phyloP scores from a whole-genome alignment of 2,888 invertebrate species.

The Xanthia togata region DNA sequence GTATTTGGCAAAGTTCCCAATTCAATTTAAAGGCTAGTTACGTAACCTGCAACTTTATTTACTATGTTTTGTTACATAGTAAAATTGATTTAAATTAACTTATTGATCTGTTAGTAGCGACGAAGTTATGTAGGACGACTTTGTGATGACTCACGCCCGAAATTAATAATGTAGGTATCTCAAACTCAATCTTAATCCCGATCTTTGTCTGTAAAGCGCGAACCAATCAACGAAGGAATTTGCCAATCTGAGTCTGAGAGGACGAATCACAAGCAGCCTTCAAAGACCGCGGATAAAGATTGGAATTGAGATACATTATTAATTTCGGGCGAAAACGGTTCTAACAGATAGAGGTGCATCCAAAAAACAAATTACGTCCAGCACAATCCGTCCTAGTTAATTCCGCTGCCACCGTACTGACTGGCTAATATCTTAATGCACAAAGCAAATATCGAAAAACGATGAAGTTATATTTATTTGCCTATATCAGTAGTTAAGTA shows the following conservation, averaged over 20 bases:
- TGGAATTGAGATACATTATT: neutral
- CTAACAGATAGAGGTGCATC: neutral
- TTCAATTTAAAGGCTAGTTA: slow-evolving; percentile 24
- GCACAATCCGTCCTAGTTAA: neutral
- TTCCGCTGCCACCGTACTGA: neutral
- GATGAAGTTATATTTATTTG: neutral
- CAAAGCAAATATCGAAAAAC: neutral
- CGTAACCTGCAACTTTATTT: slow-evolving; percentile 29
- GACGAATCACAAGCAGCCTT: neutral
- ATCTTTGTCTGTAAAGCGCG: neutral
- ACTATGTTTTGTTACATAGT: slow-evolving; percentile 7
- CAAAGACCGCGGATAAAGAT: neutral
- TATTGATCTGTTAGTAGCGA: neutral
- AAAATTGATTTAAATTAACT: slow-evolving; percentile 12
- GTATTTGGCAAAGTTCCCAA: slow-evolving; percentile 41
- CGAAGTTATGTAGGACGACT: neutral
- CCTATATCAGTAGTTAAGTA: neutral
- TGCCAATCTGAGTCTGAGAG: neutral
- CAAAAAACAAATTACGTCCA: neutral
- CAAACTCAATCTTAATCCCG: neutral
- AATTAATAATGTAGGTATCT: neutral
- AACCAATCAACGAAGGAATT: neutral
- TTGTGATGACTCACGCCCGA: neutral
- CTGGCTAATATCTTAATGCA: neutral
- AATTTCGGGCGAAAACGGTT: neutral